Base-by-base conservation (phyloP, 2,113 vertebrate genomes). In the Phalacrocorax pelagicus region DNA sequence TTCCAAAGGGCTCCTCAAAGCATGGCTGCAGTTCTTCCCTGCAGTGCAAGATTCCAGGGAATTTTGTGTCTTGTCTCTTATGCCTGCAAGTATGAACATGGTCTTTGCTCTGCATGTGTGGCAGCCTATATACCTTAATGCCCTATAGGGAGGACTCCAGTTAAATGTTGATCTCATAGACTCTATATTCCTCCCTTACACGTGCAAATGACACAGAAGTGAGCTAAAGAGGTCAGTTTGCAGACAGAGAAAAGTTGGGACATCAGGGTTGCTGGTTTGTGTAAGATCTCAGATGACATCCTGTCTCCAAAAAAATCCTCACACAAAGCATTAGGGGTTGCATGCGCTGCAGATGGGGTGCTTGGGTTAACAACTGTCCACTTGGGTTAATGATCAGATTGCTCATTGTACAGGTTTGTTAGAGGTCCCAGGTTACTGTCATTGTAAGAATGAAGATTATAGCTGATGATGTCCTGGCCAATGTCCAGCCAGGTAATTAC, bases 241-340 rank as follows among this genome's bases (percentile, higher is more conserved):
- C 34, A 26, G 27, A 15, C 15, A 49, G 27, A 40, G 29, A 67
- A 79, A 54, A 40, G 21, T 1, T 65, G 34, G 42, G 47, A 24
- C 30, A 27, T 17, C 1, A 7, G 34, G 14, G 47, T 8, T 38
- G 12, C 32, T 74, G 46, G 20, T 23, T 38, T 83, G 18, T 42
- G 16, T 27, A 30, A 20, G 34, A 2, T 51, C 73, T 55, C 34
- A 74, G 46, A 26, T 44, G 36, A 49, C n/a, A 21, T 46, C 23
- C 3, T 57, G 3, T 32, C 27, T 72, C 42, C 3, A 8, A 52
- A 66, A 58, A 12, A 69, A 18, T 2, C 0, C 2, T 34, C n/a
- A 15, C 2, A 2, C 4, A 20, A 51, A 69, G 11, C 23, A 16
- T 21, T 63, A 11, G 7, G 46, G 22, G 21, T 22, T 51, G 52